These are phyloP conservation scores for Emberiza fucata DNA, from an alignment of 2,113 vertebrate species.

Conservation along the genomic window DNA sequence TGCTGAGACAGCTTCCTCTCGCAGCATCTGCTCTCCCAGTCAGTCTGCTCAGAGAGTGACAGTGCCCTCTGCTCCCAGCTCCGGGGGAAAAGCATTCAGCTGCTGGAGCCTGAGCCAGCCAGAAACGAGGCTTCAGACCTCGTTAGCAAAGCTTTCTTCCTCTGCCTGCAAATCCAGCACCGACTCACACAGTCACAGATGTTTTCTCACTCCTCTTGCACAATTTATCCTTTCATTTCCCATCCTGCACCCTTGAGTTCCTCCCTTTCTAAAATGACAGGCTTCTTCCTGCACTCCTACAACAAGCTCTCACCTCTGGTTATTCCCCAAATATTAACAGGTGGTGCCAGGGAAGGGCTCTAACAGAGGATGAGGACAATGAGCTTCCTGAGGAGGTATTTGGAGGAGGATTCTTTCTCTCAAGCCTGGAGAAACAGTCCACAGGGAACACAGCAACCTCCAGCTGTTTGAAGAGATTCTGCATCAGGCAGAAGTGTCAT, in stretches of 20 bases:
- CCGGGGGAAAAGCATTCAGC: neutral
- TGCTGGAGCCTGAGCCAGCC: neutral
- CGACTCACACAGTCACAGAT: neutral
- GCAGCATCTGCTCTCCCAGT: neutral
- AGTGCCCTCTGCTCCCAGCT: neutral
- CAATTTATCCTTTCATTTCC: neutral
- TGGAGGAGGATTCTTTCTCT: neutral
- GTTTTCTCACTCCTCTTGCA: neutral
- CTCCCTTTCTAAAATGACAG: neutral
- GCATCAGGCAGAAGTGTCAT: neutral
- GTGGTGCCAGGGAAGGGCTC: neutral
- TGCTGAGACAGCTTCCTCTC: slow-evolving; percentile 6
- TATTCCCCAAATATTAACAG: neutral
- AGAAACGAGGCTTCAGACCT: neutral
- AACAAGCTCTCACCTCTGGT: neutral
- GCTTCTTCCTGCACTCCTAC: neutral
- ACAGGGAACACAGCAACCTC: neutral
- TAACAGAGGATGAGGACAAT: neutral
- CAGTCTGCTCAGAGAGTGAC: neutral
- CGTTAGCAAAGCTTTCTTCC: neutral
- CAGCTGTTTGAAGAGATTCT: neutral
- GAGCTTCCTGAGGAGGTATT: neutral
- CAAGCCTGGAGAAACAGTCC: neutral
- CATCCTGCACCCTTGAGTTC: neutral
- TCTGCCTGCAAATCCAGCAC: neutral